phyloP scores from a whole-genome alignment of 1,140 invertebrate genomes.

The Dendrolimus punctatus region DNA sequence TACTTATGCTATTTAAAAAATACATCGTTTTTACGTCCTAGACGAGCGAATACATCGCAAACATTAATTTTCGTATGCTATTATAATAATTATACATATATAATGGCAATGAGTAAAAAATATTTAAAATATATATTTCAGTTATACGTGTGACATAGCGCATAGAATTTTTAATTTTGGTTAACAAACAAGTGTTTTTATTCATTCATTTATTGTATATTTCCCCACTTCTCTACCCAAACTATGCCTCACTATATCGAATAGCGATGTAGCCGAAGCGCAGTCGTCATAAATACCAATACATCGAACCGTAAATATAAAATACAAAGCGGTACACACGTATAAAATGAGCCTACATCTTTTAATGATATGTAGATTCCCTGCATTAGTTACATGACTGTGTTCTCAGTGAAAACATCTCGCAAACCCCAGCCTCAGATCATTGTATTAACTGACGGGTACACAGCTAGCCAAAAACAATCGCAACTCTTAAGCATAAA shows the following conservation, averaged over 20 bases:
- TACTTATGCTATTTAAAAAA: too few relatives aligned
- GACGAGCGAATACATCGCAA: too few relatives aligned
- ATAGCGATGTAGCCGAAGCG: slow-evolving; percentile 40
- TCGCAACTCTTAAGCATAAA: slow-evolving; percentile 10
- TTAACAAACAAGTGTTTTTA: too few relatives aligned
- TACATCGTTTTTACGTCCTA: too few relatives aligned
- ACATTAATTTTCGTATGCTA: too few relatives aligned
- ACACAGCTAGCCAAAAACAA: slow-evolving; percentile 20
- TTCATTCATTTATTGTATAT: too few relatives aligned
- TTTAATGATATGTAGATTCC: slow-evolving; percentile 72
- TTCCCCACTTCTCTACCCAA: background rate
- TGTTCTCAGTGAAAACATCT: slow-evolving; percentile 67
- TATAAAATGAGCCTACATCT: slow-evolving; percentile 65
- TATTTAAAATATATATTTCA: too few relatives aligned
- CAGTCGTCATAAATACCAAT: slow-evolving; percentile 58
- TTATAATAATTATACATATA: too few relatives aligned
- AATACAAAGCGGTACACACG: slow-evolving; percentile 68
- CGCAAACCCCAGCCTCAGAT: slow-evolving; percentile 31
- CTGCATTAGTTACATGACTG: slow-evolving; percentile 70
- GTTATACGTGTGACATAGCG: too few relatives aligned
- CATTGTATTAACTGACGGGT: slow-evolving; percentile 14
- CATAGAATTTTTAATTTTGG: too few relatives aligned
- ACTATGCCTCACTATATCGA: slow-evolving; percentile 29
- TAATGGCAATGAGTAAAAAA: too few relatives aligned
- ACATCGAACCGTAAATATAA: slow-evolving; percentile 62